Base-by-base conservation (phyloP, 1,140 invertebrate genomes). In the Seison nebaliae region DNA sequence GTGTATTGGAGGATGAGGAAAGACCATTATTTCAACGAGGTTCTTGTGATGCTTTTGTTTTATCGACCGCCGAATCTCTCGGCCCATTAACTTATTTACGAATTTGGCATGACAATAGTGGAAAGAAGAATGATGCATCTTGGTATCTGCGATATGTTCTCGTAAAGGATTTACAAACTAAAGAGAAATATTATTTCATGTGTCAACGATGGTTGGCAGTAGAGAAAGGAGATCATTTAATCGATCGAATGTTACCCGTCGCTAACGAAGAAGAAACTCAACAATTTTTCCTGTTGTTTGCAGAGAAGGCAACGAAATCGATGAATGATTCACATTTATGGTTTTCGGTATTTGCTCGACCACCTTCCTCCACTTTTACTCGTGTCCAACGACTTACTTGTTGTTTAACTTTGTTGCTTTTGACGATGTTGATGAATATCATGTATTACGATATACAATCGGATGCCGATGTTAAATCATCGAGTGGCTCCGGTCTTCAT, bases 31-130 rank as follows among this genome's bases (percentile, higher is more conserved):
- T 40, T 14, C n/a, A 9, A n/a, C 24, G 24, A 26, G 24, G 24
- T 8, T 23, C 26, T 9, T 14, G 14, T 34, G 26, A 12, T 12
- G 12, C 15, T n/a, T 12, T 39, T 38, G 29, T 32, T n/a, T 7
- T 22, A 38, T 21, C 28, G 35, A 36, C 20, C 28, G 28, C 5
- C 38, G 65, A 63, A 36, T 52, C 59, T n/a, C 50, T 67, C 2
- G 66, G 66, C 9, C 46, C 52, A 7, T 46, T 67, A 26, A 61
- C 55, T 31, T 64, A 60, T 45, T 48, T 64, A 7, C 49, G 62
- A 11, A 53, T 67, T 4, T 67, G 65, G 66, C 65, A 67, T 44
- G 64, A 67, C 47, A 65, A 65, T 45, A 55, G 55, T 12, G 66
- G 66, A 3, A 53, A 53, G 39, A 61, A 60, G 4, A 51, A 55